Base-by-base conservation (phyloP, 2,797 vertebrate species). In the Cichlasoma orientale region DNA sequence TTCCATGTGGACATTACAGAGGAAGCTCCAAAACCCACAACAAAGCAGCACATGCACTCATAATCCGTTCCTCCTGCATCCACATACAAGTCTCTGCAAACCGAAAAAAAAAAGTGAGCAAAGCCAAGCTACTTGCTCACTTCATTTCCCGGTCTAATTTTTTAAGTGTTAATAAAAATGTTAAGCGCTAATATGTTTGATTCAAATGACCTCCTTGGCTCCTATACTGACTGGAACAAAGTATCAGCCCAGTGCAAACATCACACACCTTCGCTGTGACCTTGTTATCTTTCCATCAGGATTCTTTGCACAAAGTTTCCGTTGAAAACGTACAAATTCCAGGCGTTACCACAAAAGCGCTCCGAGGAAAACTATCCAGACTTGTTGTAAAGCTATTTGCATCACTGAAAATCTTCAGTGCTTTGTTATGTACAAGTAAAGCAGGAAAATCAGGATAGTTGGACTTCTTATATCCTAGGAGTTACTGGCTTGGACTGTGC, bases 11-110 rank as follows among this genome's bases (percentile, higher is more conserved):
- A 80, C 74, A 47, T 71, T n/a, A 38, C 52, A 79, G 66, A 84
- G 78, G 80, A 85, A 87, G 78, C 70, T 56, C 54, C n/a, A 8
- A 71, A 86, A 68, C 78, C 87, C 79, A 89, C 87, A 83, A 89
- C 85, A 82, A 77, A 87, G 84, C 77, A 79, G 27, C 73, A 58
- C 79, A 86, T 55, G 72, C 16, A 70, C 85, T 80, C 59, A 36
- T 63, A 16, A 69, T 74, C 44, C 18, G 19, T 68, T 50, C 41
- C 77, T 59, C 82, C 59, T 41, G 41, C 57, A 31, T 74, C 75
- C 57, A 69, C 68, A 80, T 63, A 73, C 74, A 63, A 19, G 70
- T 85, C 41, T 47, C 36, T 68, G 44, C 29, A 68, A 68, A 68
- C 63, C 7, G n/a, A n/a, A n/a, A 3, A n/a, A 52, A 52, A 52